These are phyloP conservation scores for Planiliza haematocheilus DNA, from an alignment of 2,113 vertebrate genomes.

Conservation along the genomic window DNA sequence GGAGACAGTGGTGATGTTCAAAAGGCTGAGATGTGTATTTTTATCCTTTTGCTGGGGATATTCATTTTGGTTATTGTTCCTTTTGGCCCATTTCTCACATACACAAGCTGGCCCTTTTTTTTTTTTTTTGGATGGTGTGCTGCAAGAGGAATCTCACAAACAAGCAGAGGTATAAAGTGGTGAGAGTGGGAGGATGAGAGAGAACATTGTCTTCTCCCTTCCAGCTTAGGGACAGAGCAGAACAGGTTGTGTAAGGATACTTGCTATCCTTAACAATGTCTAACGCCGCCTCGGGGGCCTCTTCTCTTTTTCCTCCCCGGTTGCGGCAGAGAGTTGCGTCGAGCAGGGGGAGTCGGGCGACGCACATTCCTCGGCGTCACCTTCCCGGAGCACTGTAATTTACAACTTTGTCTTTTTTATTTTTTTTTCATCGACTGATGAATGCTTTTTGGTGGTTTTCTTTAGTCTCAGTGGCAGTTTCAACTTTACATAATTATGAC, in stretches of 20 bases:
- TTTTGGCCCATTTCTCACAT: conserved; percentile 52
- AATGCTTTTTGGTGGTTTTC: conserved; percentile 14
- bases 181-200: conserved; percentile 79
- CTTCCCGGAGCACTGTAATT: conserved; percentile 36
- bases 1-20: conserved; percentile 56
- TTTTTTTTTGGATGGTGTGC: conserved; percentile 52
- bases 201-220: conserved; percentile 78
- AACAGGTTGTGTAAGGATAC: conserved; percentile 79
- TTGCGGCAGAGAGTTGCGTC: conserved; percentile 51
- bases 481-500: no score
- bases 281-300: conserved; percentile 69
- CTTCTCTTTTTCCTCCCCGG: conserved; percentile 52
- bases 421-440: neutral
- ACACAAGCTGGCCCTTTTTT: conserved; percentile 43
- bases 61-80: conserved; percentile 63
- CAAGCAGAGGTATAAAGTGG: conserved; percentile 74
- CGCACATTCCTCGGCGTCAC: conserved; percentile 54
- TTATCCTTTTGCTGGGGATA: conserved; percentile 60
- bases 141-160: conserved; percentile 65
- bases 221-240: conserved; percentile 70
- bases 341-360: conserved; percentile 42
- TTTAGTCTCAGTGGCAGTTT: neutral
- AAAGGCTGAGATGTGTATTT: conserved; percentile 63
- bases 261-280: conserved; percentile 71
- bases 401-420: conserved; percentile 27